Evolutionary conservation across 2,797 vertebrate genomes (phyloP).

Genomic region (Pangasius mekongensis): DNA sequence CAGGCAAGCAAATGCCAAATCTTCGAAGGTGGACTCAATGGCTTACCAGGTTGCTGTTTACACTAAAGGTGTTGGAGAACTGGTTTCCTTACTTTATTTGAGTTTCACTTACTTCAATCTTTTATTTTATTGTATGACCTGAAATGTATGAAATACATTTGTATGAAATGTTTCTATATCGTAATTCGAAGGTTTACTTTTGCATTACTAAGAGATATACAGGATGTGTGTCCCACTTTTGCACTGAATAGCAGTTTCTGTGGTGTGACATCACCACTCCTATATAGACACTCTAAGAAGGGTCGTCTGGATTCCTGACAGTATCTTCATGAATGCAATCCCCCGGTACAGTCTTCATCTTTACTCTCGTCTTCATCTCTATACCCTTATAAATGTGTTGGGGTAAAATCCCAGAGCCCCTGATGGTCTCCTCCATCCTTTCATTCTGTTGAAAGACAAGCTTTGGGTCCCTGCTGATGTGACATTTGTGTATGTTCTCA

Average conservation of each 20-base stretch:
- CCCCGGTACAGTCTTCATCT: slow-evolving; percentile 18
- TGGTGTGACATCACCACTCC: slow-evolving; percentile 20
- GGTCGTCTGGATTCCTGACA: slow-evolving; percentile 31
- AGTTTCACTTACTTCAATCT: not conserved
- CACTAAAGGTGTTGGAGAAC: not conserved
- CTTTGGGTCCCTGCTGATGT: slow-evolving; percentile 41
- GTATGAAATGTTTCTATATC: not conserved
- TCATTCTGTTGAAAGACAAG: slow-evolving; percentile 29
- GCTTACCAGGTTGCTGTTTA: not conserved
- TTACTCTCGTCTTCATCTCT: not conserved
- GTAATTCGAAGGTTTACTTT: not conserved
- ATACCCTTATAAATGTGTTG: not conserved
- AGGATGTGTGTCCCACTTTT: not conserved
- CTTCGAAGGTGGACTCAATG: not conserved
- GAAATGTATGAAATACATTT: not conserved
- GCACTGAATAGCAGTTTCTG: not conserved
- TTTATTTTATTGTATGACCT: not conserved
- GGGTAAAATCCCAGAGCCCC: slow-evolving; percentile 13
- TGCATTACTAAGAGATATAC: not conserved
- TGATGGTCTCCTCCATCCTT: slow-evolving; percentile 28
- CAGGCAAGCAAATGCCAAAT: not conserved
- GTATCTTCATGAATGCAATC: slow-evolving; percentile 31
- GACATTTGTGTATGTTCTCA: slow-evolving; percentile 47
- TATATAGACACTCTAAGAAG: slow-evolving; percentile 15
- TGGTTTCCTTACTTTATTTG: not conserved